phyloP scores from a whole-genome alignment of 2,888 invertebrate species.

The Catocala nupta region DNA sequence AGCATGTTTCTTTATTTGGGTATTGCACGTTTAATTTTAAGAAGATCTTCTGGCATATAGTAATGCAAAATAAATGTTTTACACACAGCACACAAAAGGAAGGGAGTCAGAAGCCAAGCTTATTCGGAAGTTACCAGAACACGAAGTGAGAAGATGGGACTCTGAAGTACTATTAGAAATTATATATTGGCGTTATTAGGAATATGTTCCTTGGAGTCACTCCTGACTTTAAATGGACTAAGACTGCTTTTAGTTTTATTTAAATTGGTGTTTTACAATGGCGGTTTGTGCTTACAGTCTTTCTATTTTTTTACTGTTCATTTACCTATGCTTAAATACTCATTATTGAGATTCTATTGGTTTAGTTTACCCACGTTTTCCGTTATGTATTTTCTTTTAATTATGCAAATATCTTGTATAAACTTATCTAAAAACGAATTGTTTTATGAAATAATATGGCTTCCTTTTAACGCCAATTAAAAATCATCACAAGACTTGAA shows the following conservation, averaged over 20 bases:
- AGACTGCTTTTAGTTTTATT: slow-evolving; percentile 30
- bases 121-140: slow-evolving; percentile 61
- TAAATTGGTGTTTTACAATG: slow-evolving; percentile 8
- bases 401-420: neutral
- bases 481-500: slow-evolving; percentile 60
- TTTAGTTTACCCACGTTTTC: neutral
- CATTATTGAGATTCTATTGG: slow-evolving; percentile 13
- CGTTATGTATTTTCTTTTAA: slow-evolving; percentile 3
- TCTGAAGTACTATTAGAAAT: slow-evolving; percentile 53
- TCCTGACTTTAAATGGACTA: slow-evolving; percentile 33
- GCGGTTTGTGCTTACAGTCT: slow-evolving; percentile 5
- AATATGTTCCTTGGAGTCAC: slow-evolving; percentile 40
- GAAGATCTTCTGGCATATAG: slow-evolving; percentile 14
- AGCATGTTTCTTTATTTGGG: slow-evolving; percentile 24
- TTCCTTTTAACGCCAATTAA: slow-evolving; percentile 50
- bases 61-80: slow-evolving; percentile 48
- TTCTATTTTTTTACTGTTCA: slow-evolving; percentile 1
- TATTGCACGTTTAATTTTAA: slow-evolving; percentile 21
- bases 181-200: slow-evolving; percentile 54
- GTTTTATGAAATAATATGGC: slow-evolving; percentile 9
- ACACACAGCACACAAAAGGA: slow-evolving; percentile 70
- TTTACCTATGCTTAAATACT: slow-evolving; percentile 6
- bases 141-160: slow-evolving; percentile 60
- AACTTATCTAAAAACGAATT: slow-evolving; percentile 3
- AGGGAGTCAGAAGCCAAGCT: slow-evolving; percentile 57